phyloP scores from a whole-genome alignment of 2,797 vertebrate species.

The Delichon dasypus region DNA sequence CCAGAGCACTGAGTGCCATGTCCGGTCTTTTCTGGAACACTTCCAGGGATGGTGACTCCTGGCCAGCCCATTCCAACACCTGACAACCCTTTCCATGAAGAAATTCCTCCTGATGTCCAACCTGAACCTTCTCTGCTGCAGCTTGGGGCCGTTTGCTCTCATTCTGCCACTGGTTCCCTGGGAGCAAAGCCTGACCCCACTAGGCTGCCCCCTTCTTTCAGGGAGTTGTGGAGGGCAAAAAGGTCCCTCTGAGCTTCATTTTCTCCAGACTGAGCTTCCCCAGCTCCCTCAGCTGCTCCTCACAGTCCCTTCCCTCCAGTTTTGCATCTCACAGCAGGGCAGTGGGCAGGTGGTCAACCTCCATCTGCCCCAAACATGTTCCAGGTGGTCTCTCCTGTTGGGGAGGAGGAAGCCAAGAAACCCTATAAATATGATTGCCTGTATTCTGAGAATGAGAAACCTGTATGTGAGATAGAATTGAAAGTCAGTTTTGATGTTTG shows the following conservation, averaged over 20 bases:
- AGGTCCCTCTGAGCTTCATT: background rate
- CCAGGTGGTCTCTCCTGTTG: too few relatives aligned
- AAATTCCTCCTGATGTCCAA: background rate
- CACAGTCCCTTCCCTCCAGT: background rate
- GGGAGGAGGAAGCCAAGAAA: too few relatives aligned
- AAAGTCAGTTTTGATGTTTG: too few relatives aligned
- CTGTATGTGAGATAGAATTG: too few relatives aligned
- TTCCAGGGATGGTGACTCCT: background rate
- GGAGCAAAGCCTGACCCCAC: background rate
- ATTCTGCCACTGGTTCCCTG: too few relatives aligned
- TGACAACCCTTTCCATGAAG: background rate
- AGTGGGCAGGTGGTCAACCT: background rate
- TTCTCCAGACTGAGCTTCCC: background rate
- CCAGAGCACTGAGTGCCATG: background rate
- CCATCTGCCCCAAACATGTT: background rate
- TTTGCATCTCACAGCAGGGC: background rate
- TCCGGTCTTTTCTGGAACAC: background rate
- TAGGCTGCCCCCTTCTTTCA: background rate
- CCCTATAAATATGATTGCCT: too few relatives aligned
- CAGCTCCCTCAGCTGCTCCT: background rate
- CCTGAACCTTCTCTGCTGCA: background rate
- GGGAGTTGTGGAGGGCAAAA: background rate
- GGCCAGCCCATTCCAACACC: background rate
- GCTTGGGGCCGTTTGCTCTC: rapidly evolving
- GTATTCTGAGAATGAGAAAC: too few relatives aligned